phyloP scores from a whole-genome alignment of 2,113 vertebrate species.

The Callaeas wilsoni region DNA sequence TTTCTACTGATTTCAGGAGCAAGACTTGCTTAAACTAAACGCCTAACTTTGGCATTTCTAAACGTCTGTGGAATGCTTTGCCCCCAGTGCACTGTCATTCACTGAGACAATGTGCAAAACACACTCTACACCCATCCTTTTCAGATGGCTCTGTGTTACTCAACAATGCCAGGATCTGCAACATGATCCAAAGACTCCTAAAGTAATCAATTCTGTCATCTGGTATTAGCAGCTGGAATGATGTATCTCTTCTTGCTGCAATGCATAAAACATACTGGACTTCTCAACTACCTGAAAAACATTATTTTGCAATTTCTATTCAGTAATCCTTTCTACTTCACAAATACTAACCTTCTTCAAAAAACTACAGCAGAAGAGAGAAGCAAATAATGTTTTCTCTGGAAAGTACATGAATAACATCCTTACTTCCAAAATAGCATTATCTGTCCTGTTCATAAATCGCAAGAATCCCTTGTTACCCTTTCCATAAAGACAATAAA shows the following conservation, averaged over 20 bases:
- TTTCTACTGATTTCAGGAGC: background rate
- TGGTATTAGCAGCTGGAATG: background rate
- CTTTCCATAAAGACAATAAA: background rate
- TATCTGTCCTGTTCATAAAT: background rate
- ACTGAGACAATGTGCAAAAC: background rate
- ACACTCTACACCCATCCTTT: background rate
- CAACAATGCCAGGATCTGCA: background rate
- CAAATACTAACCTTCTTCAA: background rate
- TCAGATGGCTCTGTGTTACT: background rate
- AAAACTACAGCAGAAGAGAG: background rate
- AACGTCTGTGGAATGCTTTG: background rate
- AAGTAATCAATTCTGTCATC: background rate
- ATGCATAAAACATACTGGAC: background rate
- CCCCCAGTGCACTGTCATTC: background rate
- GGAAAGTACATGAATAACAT: background rate
- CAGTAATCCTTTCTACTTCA: background rate
- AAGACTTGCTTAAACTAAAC: background rate
- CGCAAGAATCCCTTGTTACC: background rate
- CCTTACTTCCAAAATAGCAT: background rate
- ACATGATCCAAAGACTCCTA: background rate
- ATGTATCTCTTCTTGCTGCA: background rate
- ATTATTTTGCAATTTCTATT: background rate
- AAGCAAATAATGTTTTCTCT: background rate
- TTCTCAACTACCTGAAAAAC: background rate
- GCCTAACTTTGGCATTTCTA: background rate